A percentile compares a stretch with the other conserved stretches of the same genome.
phyloP scores from a whole-genome alignment of 2,113 vertebrate genomes.

The Puntigrus tetrazona region DNA sequence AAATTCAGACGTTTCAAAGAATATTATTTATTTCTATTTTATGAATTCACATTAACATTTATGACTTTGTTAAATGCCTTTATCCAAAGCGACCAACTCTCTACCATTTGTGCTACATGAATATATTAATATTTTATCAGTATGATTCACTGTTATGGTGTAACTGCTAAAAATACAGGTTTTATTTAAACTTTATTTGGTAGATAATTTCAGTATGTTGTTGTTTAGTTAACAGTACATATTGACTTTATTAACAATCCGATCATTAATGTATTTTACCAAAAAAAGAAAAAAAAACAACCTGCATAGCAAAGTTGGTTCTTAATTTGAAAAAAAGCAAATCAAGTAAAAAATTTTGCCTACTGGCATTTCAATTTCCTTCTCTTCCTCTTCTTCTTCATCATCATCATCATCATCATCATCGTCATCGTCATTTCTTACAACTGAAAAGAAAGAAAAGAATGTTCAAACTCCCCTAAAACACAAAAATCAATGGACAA shows the following conservation, averaged over 20 bases:
- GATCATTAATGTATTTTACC: neutral
- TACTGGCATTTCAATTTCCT: neutral
- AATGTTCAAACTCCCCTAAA: neutral
- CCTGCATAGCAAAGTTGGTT: neutral
- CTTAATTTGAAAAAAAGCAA: neutral
- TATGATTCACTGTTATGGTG: neutral
- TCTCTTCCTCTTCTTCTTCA: conserved; percentile 23
- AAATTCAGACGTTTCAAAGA: neutral
- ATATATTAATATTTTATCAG: neutral
- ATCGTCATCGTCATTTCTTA: conserved; percentile 28
- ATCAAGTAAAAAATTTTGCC: neutral
- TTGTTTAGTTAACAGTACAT: too few relatives aligned
- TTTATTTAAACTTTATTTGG: neutral
- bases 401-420: conserved; percentile 27
- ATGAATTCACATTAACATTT: neutral
- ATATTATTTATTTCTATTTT: neutral
- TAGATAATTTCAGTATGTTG: neutral
- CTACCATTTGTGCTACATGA: neutral
- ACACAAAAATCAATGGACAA: neutral
- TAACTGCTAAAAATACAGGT: neutral
- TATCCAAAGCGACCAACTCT: neutral
- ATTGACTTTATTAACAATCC: neutral
- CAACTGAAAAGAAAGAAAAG: conserved; percentile 58
- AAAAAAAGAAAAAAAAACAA: too few relatives aligned
- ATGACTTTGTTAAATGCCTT: neutral